Evolutionary conservation across 2,797 vertebrate genomes (phyloP), one percentile per base, ranked within the genome.

Genomic region (Spinus olivaceus): DNA sequence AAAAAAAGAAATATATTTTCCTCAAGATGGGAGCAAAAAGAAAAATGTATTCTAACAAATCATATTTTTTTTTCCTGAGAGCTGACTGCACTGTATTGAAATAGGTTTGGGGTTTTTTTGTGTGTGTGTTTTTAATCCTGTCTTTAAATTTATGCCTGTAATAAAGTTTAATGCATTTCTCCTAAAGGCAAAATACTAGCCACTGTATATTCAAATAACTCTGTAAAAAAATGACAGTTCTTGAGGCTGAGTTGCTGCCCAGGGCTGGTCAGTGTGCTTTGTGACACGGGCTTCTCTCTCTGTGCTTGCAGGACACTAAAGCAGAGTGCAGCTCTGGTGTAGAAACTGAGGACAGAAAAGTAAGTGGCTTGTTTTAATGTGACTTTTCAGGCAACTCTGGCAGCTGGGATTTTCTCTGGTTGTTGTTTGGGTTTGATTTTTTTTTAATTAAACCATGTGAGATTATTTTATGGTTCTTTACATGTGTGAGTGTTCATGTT

Each of bases 331-430:
- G 56, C 89, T 97, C 97, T 97, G 97, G 96, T 51, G 94, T 97
- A 97, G 97, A 98, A 97, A 95, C 97, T 96, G 97, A 98, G 79
- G 96, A 97, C 97, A 97, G 96, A 97, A 97, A 97, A 97, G 98
- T 97, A 97, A 97, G 98, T 97, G 74, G 1, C 53, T 89, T 32
- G 19, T 92, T 96, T 85, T 60, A 61, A 67, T 85, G 27, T 41
- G 18, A 42, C 83, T 92, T 94, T 3, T 77, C 28, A 65, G 67
- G n/a, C n/a, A 51, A 1, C 10, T 80, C 44, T 22, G 17, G 7
- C 14, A 59, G 51, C 15, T 65, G 65, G 12, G 4, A 7, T 28
- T 65, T 35, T 19, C 4, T 50, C 42, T n/a, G 23, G 1, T 46
- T 76, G 9, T 12, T 60, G 4, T 61, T 60, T 37, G 13, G 4